phyloP scores from a whole-genome alignment of 1,140 invertebrate genomes.

The Paraescarpia echinospica region DNA sequence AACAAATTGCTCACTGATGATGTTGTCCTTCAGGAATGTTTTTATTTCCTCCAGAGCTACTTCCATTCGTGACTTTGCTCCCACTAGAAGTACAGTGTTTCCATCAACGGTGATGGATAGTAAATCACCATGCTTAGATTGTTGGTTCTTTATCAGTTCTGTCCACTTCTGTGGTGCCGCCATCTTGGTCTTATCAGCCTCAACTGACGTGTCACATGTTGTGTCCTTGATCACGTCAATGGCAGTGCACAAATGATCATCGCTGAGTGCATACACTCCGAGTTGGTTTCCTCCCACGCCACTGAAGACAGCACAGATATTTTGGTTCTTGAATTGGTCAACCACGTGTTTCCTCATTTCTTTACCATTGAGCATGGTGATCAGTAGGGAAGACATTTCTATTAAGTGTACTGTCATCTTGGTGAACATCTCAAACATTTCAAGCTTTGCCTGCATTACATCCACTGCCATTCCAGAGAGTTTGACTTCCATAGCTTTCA shows the following conservation, averaged over 20 bases:
- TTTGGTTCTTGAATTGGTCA: neutral
- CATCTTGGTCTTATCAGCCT: neutral
- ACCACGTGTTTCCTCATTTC: neutral
- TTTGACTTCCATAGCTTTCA: neutral
- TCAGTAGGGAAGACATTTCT: neutral
- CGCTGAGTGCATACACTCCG: neutral
- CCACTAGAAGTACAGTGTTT: neutral
- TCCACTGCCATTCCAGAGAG: neutral
- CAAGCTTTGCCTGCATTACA: neutral
- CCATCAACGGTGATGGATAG: neutral
- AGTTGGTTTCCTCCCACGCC: neutral
- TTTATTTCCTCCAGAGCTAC: neutral
- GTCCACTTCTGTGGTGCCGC: neutral
- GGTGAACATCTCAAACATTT: neutral
- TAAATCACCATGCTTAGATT: neutral
- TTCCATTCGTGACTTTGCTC: neutral
- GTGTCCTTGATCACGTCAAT: neutral
- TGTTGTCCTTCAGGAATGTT: neutral
- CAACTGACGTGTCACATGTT: neutral
- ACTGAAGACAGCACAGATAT: neutral
- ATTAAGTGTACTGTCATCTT: neutral
- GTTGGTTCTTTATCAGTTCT: neutral
- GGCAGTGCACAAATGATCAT: neutral
- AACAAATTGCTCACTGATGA: neutral
- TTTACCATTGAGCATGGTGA: neutral